Conservation (phyloP, 2,888 invertebrate species). For the Hypomecis punctinalis region DNA sequence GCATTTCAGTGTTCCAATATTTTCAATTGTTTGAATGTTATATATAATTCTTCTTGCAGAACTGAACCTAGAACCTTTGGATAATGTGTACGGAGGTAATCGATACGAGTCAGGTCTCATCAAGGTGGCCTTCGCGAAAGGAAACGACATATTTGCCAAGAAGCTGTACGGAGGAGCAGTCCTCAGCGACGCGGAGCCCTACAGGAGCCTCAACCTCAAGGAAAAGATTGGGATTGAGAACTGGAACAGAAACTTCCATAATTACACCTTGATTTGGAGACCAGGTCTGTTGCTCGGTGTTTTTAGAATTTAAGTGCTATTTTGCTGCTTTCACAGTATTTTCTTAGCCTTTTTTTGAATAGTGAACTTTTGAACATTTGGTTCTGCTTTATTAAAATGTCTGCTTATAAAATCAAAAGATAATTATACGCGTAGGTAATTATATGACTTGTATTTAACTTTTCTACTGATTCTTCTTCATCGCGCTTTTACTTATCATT, state of each 20-base stretch:
- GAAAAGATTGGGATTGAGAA: conserved; percentile 71
- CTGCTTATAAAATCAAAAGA: no score
- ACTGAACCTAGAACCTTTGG: conserved; percentile 87
- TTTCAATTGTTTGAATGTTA: background rate
- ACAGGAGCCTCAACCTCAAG: conserved; percentile 66
- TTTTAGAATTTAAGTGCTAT: background rate
- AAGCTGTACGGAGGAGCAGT: conserved; percentile 72
- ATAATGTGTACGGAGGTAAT: conserved; percentile 86
- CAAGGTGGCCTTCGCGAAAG: conserved; percentile 88
- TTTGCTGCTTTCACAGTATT: background rate
- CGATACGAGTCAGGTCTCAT: conserved; percentile 89
- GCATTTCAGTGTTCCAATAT: no score
- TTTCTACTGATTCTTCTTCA: no score
- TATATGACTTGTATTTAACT: no score
- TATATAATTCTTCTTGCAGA: conserved; percentile 72
- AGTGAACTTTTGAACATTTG: no score
- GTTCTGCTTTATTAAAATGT: no score
- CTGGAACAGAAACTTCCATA: conserved; percentile 88
- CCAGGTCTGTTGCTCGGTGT: conserved; percentile 64
- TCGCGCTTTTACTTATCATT: no score
- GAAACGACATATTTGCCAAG: conserved; percentile 82
- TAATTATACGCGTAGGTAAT: no score
- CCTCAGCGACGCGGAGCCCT: conserved; percentile 72
- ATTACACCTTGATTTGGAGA: conserved; percentile 88
- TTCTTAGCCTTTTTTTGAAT: background rate